Base-by-base conservation (phyloP, 2,888 invertebrate species). In the Brachycybe producta region DNA sequence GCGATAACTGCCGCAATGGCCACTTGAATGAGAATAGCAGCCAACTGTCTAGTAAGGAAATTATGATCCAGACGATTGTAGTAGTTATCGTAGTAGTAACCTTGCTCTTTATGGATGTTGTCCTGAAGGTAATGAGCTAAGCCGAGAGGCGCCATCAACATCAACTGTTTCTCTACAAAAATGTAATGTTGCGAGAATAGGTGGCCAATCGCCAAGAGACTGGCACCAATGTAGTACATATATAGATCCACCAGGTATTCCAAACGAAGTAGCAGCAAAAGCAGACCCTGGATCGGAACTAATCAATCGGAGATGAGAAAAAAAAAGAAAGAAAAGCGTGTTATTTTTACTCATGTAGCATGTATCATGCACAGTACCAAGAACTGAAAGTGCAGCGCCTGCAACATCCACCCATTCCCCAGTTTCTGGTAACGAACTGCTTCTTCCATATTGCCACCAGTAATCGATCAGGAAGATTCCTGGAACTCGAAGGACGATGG, bases 201-300 rank as follows among this genome's bases (percentile, higher is more conserved):
- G 55, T 71, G 69, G 7, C 69, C 65, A 17, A 63, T 61, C 2
- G 64, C 62, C 34, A 73, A 61, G 2, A 73, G 60, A 26, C 65
- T 61, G 7, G 65, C 62, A 55, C 67, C 67, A 34, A 71, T 60
- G 27, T 68, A 61, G 60, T 73, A 71, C 61, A 70, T 67, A 62
- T 74, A 74, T 42, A 73, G 61, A 15, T 63, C 63, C 26, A 71
- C 65, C 28, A 74, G 63, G 51, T 66, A 65, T 49, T 63, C 62
- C 26, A 73, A 57, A 1, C 73, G 72, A 23, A 74, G 61, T 2
- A 72, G 60, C 26, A 72, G 62, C 48, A 74, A 60, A 34, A 71
- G 61, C 8, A 68, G 56, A 17, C 70, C 70, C 54, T 72, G 61
- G 46, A 70, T 55, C 27, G 73, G 60, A 17, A 69, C 73, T 74